These are phyloP conservation scores for Sitta europaea DNA, from an alignment of 2,113 vertebrate genomes.

Conservation along the genomic window DNA sequence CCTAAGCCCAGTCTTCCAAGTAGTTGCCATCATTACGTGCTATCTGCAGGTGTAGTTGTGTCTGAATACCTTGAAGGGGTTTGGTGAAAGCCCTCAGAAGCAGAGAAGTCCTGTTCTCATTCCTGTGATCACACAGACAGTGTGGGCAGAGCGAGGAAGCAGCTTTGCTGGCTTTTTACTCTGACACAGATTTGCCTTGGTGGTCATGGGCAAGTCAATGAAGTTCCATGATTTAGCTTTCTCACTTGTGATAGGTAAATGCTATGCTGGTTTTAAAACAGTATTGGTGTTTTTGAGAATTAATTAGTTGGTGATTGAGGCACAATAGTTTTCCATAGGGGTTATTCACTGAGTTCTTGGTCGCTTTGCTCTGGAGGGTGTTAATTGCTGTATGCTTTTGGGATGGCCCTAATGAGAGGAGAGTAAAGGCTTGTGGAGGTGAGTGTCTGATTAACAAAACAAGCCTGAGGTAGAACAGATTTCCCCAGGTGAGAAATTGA, in stretches of 20 bases:
- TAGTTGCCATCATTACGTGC: neutral
- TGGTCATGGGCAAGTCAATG: neutral
- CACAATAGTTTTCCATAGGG: neutral
- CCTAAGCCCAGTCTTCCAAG: neutral
- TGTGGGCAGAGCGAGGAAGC: neutral
- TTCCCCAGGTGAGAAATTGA: neutral
- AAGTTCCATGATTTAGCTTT: neutral
- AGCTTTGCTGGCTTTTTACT: neutral
- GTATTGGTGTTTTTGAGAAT: neutral
- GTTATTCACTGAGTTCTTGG: neutral
- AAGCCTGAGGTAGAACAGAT: neutral
- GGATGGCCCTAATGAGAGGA: neutral
- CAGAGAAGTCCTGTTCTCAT: neutral
- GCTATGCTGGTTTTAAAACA: neutral
- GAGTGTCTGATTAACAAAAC: neutral
- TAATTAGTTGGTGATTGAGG: constrained; percentile 1
- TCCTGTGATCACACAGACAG: neutral
- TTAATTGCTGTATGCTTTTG: neutral
- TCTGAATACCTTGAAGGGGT: neutral
- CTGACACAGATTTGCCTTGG: neutral
- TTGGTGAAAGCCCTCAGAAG: neutral
- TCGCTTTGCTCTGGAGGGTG: neutral
- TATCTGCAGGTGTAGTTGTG: neutral
- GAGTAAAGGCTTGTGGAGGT: neutral
- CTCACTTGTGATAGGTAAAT: neutral